phyloP scores from a whole-genome alignment of 2,797 vertebrate species.

The Liparis tanakae region DNA sequence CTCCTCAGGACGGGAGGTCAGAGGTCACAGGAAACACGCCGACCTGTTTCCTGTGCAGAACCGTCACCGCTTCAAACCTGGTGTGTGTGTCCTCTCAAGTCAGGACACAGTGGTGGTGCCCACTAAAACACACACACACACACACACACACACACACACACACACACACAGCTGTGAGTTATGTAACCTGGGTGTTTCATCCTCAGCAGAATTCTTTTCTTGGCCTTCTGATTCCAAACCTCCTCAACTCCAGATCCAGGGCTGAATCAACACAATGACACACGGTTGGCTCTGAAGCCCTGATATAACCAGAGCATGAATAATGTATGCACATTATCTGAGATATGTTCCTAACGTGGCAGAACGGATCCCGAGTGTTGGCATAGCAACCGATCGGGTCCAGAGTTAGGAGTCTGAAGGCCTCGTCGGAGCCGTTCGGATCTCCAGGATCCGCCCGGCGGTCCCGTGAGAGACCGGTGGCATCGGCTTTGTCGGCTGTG shows the following conservation, averaged over 20 bases:
- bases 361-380: neutral
- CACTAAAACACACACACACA: too few relatives aligned
- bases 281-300: neutral
- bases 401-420: neutral
- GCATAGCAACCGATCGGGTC: neutral
- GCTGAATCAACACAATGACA: neutral
- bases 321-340: neutral
- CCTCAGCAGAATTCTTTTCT: too few relatives aligned
- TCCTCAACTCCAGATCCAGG: too few relatives aligned
- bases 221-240: neutral
- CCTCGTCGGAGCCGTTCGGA: neutral
- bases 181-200: neutral
- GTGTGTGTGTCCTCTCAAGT: neutral
- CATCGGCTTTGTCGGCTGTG: too few relatives aligned
- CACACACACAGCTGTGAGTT: too few relatives aligned
- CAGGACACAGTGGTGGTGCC: neutral
- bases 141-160: too few relatives aligned
- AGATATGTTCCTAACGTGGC: neutral
- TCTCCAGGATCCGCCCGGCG: neutral
- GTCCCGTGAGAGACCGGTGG: neutral
- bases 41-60: neutral
- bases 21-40: neutral
- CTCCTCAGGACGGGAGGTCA: neutral
- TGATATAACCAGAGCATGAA: neutral
- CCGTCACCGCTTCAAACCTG: too few relatives aligned